Evolutionary conservation across 1,140 invertebrate species (phyloP).

Genomic region (Papilio xuthus): DNA sequence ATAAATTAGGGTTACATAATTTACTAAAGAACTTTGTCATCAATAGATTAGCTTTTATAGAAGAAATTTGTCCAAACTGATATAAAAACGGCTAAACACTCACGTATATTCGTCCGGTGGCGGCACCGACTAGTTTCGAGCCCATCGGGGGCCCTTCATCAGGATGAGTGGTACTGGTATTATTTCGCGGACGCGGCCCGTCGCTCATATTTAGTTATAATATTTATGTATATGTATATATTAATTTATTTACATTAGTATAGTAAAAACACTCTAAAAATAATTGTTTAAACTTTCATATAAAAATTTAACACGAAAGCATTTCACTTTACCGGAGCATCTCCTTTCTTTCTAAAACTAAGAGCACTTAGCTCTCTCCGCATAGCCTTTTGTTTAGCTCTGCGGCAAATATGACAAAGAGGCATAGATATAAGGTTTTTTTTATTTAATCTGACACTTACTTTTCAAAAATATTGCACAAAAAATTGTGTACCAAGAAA

Average conservation of each 20-base stretch:
- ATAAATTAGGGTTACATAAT: too few relatives aligned
- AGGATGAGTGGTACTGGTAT: too few relatives aligned
- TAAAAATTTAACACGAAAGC: neutral
- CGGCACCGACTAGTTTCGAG: too few relatives aligned
- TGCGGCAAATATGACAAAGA: neutral
- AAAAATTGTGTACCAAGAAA: neutral
- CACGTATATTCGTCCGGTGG: too few relatives aligned
- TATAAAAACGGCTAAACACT: too few relatives aligned
- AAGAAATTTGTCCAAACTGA: too few relatives aligned
- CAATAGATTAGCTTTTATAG: too few relatives aligned
- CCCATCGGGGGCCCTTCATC: too few relatives aligned
- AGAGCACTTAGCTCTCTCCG: neutral
- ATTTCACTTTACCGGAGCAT: conserved; percentile 3
- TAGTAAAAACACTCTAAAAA: neutral
- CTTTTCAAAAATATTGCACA: neutral
- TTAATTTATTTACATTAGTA: neutral
- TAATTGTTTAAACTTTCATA: conserved; percentile 2
- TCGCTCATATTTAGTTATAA: neutral
- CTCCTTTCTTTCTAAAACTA: conserved; percentile 1
- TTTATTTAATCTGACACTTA: neutral
- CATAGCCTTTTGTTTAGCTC: conserved; percentile 1
- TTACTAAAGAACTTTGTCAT: too few relatives aligned
- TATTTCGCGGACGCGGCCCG: neutral
- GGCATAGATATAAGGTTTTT: neutral
- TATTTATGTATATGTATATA: too few relatives aligned